Conservation (phyloP, 2,113 vertebrate species). For the Numenius arquata region DNA sequence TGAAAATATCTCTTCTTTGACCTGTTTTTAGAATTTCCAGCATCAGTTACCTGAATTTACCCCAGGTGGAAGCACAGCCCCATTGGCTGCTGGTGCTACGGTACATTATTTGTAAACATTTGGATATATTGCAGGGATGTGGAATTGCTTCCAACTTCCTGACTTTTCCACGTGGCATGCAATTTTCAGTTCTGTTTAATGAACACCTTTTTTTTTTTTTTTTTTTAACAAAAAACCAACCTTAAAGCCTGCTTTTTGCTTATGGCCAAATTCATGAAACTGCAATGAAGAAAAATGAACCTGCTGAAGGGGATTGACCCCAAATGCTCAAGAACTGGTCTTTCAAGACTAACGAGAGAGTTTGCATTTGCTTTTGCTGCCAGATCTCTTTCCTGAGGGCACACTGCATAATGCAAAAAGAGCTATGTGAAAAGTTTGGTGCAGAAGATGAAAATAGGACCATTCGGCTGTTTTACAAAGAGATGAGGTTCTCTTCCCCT, state of each 20-base stretch:
- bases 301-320: slow-evolving; percentile 37
- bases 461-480: background rate
- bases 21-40: background rate
- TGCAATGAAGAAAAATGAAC: slow-evolving; percentile 54
- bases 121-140: background rate
- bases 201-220: background rate
- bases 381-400: slow-evolving; percentile 31
- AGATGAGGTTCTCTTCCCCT: slow-evolving; percentile 19
- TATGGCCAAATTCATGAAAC: slow-evolving; percentile 54
- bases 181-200: background rate
- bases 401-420: slow-evolving; percentile 53
- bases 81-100: background rate
- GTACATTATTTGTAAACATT: background rate
- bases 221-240: background rate
- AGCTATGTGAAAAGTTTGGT: slow-evolving; percentile 17
- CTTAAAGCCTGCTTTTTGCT: slow-evolving; percentile 9
- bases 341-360: slow-evolving; percentile 56
- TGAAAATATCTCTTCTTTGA: background rate
- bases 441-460: background rate
- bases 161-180: background rate
- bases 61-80: background rate
- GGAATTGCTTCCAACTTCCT: background rate
- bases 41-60: background rate
- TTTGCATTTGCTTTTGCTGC: slow-evolving; percentile 51
- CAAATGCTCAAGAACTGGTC: slow-evolving; percentile 2